These are phyloP conservation scores for Acanthiza pusilla DNA, from an alignment of 2,797 vertebrate genomes.

Conservation along the genomic window DNA sequence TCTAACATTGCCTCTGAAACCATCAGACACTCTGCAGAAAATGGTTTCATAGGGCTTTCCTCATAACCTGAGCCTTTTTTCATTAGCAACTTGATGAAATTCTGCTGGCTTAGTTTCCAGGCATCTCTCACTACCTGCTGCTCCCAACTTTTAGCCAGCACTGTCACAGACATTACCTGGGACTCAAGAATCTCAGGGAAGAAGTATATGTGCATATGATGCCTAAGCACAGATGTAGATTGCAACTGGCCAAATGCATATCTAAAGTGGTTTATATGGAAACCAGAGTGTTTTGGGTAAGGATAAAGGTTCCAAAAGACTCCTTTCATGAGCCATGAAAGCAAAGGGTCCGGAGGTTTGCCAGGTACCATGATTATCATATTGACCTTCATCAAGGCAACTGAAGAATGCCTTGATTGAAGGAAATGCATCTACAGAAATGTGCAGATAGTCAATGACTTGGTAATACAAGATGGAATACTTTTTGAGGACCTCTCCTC, in stretches of 20 bases:
- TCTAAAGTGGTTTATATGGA: not conserved
- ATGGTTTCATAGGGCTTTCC: not conserved
- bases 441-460: not conserved
- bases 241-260: not conserved
- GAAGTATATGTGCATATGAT: not conserved
- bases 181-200: not conserved
- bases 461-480: not conserved
- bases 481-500: not conserved
- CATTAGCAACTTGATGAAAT: not conserved
- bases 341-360: not conserved
- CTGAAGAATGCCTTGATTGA: not conserved
- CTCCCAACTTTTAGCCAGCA: not conserved
- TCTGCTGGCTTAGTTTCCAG: not conserved
- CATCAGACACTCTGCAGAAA: not conserved
- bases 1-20: not conserved
- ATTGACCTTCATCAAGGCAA: not conserved
- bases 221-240: not conserved
- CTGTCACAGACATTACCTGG: not conserved
- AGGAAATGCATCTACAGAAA: not conserved
- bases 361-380: not conserved
- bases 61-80: not conserved
- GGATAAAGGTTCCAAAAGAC: not conserved
- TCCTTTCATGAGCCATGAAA: not conserved
- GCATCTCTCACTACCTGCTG: not conserved
- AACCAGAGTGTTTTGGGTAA: not conserved